Percentiles rank a stretch among this genome's conserved stretches.
Evolutionary conservation across 2,113 vertebrate genomes (phyloP).

Genomic region (Perca schrenkii): DNA sequence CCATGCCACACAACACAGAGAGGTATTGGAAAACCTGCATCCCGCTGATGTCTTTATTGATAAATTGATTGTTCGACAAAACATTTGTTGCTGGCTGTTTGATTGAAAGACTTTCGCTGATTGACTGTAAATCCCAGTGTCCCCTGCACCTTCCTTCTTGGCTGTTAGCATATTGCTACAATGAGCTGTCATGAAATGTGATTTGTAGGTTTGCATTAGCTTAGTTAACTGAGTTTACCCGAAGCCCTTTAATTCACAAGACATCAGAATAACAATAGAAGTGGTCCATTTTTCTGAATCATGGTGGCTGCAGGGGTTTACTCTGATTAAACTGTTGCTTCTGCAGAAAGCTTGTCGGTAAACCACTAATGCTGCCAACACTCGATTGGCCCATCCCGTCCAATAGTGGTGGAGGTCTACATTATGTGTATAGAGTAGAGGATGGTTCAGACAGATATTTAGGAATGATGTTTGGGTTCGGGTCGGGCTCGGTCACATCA

Average conservation of each 20-base stretch:
- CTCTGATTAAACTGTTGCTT: neutral
- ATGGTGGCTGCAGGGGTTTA: neutral
- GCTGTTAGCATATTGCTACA: neutral
- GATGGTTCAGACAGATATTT: too few species aligned
- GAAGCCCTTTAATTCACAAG: neutral
- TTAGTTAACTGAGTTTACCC: neutral
- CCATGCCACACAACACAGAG: slow-evolving; percentile 92
- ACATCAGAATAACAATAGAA: neutral
- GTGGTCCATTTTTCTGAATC: neutral
- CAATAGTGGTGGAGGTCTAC: neutral
- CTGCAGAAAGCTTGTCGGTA: neutral
- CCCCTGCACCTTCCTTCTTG: neutral
- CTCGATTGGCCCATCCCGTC: neutral
- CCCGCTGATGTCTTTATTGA: neutral
- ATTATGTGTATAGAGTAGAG: neutral
- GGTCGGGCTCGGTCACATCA: too few species aligned
- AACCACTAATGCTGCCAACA: neutral
- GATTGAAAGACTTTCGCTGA: neutral
- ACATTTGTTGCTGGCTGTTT: neutral
- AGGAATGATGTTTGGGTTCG: too few species aligned
- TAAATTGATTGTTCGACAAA: neutral
- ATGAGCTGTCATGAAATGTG: neutral
- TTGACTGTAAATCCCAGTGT: slow-evolving; percentile 15
- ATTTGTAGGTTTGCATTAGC: neutral
- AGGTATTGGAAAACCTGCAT: slow-evolving; percentile 78